These are phyloP conservation scores for Coregonus suidteri DNA, from an alignment of 2,797 vertebrate genomes.

Conservation along the genomic window DNA sequence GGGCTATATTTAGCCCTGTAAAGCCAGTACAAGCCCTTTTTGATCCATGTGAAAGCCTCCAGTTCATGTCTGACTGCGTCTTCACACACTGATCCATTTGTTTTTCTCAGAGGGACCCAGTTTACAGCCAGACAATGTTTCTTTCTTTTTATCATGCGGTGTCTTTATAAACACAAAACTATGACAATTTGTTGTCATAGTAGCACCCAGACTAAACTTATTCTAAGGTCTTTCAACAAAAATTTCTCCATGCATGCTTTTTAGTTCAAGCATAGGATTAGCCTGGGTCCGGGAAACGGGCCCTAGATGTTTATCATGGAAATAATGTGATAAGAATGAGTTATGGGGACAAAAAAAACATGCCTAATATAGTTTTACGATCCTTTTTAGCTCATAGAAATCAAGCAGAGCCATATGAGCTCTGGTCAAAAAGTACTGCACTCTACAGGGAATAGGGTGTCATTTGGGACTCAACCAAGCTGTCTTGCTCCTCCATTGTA, in stretches of 20 bases:
- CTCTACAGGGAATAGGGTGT: background rate
- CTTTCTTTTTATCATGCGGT: background rate
- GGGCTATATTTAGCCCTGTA: slow-evolving; percentile 77
- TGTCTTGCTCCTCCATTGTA: slow-evolving; percentile 17
- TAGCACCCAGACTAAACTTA: too few species aligned
- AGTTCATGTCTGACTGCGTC: slow-evolving; percentile 21
- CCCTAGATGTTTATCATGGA: too few species aligned
- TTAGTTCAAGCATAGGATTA: too few species aligned
- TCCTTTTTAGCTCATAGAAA: too few species aligned
- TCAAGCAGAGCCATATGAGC: too few species aligned
- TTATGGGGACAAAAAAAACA: background rate
- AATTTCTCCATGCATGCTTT: too few species aligned
- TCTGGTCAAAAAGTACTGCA: background rate
- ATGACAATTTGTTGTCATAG: too few species aligned
- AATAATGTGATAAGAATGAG: too few species aligned
- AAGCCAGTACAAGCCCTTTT: slow-evolving; percentile 71
- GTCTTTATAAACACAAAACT: too few species aligned
- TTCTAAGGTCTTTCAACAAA: too few species aligned
- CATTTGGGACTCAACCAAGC: background rate
- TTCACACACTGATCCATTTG: background rate
- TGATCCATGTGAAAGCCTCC: slow-evolving; percentile 52
- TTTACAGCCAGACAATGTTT: background rate
- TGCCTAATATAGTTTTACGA: too few species aligned
- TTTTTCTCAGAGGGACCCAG: background rate
- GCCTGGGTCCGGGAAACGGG: too few species aligned